phyloP scores from a whole-genome alignment of 2,797 vertebrate genomes.

The Cyprinodon diabolis region DNA sequence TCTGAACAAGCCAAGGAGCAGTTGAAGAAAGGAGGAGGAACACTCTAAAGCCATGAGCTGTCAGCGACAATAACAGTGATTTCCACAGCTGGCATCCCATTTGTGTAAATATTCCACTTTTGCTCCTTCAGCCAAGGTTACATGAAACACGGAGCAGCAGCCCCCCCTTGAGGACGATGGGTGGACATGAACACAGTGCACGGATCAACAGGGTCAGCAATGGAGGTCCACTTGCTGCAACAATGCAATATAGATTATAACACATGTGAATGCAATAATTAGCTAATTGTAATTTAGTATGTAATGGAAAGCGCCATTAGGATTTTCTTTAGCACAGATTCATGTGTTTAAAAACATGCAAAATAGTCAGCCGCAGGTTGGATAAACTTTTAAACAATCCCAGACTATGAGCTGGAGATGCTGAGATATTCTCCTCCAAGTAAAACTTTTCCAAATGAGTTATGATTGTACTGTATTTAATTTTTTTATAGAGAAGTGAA shows the following conservation, averaged over 20 bases:
- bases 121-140: conserved; percentile 66
- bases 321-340: conserved; percentile 38
- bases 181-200: conserved; percentile 46
- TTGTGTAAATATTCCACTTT: conserved; percentile 46
- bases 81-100: conserved; percentile 42
- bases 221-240: conserved; percentile 60
- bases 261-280: conserved; percentile 75
- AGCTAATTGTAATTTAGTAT: conserved; percentile 68
- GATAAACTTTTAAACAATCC: conserved; percentile 34
- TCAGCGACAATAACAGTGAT: conserved; percentile 43
- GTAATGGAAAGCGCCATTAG: conserved; percentile 52
- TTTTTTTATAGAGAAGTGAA: conserved; percentile 57
- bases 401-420: conserved; percentile 21
- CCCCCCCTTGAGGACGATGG: conserved; percentile 61
- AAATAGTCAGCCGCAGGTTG: conserved; percentile 19
- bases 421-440: conserved; percentile 54
- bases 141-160: conserved; percentile 45
- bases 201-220: conserved; percentile 53
- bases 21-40: conserved; percentile 44
- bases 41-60: conserved; percentile 73
- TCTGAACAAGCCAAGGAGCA: conserved; percentile 77
- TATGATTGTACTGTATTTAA: conserved; percentile 56
- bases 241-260: conserved; percentile 57
- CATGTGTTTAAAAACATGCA: conserved; percentile 35
- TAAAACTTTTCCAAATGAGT: conserved; percentile 42